These are phyloP conservation scores for Ctenomys sociabilis DNA, from an alignment of 2,113 vertebrate species.

Conservation along the genomic window DNA sequence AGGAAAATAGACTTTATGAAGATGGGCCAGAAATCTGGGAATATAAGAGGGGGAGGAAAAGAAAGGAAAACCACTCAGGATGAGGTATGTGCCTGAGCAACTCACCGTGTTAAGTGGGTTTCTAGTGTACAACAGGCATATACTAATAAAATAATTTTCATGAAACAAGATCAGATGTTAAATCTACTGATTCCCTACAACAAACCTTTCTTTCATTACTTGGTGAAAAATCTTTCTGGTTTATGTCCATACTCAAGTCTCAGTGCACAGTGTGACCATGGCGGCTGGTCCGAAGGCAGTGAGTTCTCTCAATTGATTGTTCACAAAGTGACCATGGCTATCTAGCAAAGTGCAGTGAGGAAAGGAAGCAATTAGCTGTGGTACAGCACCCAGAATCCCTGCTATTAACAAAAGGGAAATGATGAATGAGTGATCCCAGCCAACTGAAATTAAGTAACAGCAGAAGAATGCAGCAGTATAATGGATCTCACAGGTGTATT, in stretches of 20 bases:
- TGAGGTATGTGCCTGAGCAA: not conserved
- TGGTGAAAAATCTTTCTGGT: conserved; percentile 41
- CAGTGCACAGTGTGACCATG: not conserved
- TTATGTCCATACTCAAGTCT: conserved; percentile 49
- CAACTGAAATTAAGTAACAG: conserved; percentile 68
- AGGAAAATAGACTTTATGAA: not conserved
- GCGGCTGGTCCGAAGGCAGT: too few relatives aligned
- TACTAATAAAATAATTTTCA: not conserved
- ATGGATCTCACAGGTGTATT: conserved; percentile 23
- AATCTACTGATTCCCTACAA: not conserved
- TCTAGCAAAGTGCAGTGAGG: conserved; percentile 53
- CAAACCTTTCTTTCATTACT: conserved; percentile 32
- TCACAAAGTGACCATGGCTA: conserved; percentile 17
- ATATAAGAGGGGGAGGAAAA: not conserved
- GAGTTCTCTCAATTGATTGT: too few relatives aligned
- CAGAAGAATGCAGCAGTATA: conserved; percentile 34
- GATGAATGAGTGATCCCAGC: conserved; percentile 64
- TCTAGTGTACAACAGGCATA: not conserved
- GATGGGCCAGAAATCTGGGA: not conserved
- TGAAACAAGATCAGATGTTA: not conserved
- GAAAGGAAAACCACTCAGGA: not conserved
- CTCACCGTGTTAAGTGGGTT: not conserved
- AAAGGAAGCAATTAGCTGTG: conserved; percentile 66
- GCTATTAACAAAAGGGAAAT: conserved; percentile 60
- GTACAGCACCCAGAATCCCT: conserved; percentile 34